Base-by-base conservation (phyloP, 2,113 vertebrate genomes). In the human (Homo sapiens) region DNA sequence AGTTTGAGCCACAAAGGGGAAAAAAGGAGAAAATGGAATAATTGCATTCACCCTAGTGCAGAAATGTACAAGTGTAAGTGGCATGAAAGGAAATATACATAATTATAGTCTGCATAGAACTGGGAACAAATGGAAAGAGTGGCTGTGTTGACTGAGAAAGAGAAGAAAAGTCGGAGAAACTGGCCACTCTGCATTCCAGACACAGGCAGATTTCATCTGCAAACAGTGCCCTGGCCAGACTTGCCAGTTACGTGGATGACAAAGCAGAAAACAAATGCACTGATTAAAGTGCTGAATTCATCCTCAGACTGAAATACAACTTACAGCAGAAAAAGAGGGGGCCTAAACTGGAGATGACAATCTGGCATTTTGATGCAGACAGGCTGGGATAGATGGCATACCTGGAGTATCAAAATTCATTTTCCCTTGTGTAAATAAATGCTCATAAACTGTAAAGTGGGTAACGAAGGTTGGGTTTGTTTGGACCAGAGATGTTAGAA, bases 231-330 rank as follows among this genome's bases (percentile, higher is more conserved):
- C 6, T 98, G 97, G 93, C 0, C 32, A 97, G 98, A 97, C 97
- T 97, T 92, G 89, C 98, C 96, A 98, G 98, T 97, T 98, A 97
- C 95, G 97, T 94, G 97, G 98, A 98, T 99, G 98, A 99, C 98
- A 98, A 98, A 98, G 98, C 98, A 99, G 97, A 98, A 98, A 98
- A 98, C 96, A 98, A 98, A 98, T 76, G 86, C 95, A 89, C 90
- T 90, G 98, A 98, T 98, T 96, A 97, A 98, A 98, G 97, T 98
- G 97, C 97, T 52, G 84, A 97, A 97, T 90, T 96, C 98, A 98
- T 97, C 95, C 98, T 98, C 92, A 91, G 97, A 98, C 90, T 95
- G 89, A 1, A 88, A 93, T 68, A 86, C 96, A 73, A 32, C 61
- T 93, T 43, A 93, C 90, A 96, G 89, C 94, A 90, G 97, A 97